Evolutionary conservation across 2,113 vertebrate species (phyloP).

Genomic region (Percina caprodes): DNA sequence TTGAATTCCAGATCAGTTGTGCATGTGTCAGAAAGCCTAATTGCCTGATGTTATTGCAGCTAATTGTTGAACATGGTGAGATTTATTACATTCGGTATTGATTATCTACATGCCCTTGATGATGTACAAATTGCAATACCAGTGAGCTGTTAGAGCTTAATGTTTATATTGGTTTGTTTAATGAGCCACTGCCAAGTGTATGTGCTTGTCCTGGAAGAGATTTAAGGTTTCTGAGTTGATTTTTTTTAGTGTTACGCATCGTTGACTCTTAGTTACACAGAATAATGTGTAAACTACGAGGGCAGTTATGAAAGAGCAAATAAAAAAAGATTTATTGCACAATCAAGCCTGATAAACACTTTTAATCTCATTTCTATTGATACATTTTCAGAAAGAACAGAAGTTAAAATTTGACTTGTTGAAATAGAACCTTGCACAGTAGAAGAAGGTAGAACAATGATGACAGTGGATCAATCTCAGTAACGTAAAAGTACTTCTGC

Average conservation of each 20-base stretch:
- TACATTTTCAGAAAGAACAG: not conserved
- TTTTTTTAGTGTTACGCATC: not conserved
- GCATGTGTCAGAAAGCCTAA: conserved; percentile 3
- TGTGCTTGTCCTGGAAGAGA: not conserved
- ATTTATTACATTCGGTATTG: not conserved
- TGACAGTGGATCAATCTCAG: not conserved
- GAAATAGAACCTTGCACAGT: not conserved
- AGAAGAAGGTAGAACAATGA: not conserved
- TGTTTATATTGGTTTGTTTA: not conserved
- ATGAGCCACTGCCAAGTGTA: not conserved
- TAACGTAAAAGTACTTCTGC: not conserved
- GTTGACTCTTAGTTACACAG: not conserved
- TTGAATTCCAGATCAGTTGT: conserved; percentile 4
- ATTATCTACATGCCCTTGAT: not conserved
- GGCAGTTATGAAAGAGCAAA: not conserved
- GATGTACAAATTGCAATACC: not conserved
- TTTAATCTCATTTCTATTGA: not conserved
- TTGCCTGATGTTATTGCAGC: not conserved
- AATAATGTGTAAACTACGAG: not conserved
- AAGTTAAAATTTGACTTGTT: not conserved
- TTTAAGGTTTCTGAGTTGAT: not conserved
- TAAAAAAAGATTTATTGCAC: not conserved
- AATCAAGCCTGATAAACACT: not conserved
- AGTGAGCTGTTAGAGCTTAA: not conserved
- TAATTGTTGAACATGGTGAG: not conserved